A percentile compares a stretch with the other conserved stretches of the same genome.
Evolutionary conservation across 1,140 invertebrate species (phyloP).

Genomic region (Hesperophylax magnus): DNA sequence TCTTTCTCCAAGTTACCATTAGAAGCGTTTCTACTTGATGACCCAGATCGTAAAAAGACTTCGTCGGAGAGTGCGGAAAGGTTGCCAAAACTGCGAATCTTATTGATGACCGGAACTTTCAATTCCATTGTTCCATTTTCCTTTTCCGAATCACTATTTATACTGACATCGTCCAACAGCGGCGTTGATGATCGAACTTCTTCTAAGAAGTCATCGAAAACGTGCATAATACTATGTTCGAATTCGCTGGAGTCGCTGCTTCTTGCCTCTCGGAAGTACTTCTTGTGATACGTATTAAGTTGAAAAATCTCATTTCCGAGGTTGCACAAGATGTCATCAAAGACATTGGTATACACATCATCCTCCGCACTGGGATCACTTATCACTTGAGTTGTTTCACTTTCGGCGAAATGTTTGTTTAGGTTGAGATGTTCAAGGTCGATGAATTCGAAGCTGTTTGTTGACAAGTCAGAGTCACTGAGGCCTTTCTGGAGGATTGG

Average conservation of each 20-base stretch:
- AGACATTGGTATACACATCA: constrained; percentile 57
- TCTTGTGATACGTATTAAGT: constrained; percentile 66
- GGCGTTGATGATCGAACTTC: constrained; percentile 58
- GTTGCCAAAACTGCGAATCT: constrained; percentile 52
- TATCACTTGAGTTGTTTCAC: neutral
- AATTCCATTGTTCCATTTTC: constrained; percentile 50
- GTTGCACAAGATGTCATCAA: constrained; percentile 68
- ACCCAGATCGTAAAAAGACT: constrained; percentile 48
- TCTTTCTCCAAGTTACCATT: constrained; percentile 54
- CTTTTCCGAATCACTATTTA: neutral
- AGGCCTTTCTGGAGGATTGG: constrained; percentile 57
- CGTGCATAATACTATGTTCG: constrained; percentile 60
- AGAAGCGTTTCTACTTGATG: constrained; percentile 45
- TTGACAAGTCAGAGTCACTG: constrained; percentile 34
- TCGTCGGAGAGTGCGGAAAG: constrained; percentile 52
- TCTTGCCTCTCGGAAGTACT: constrained; percentile 60
- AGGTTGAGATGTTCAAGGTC: constrained; percentile 22
- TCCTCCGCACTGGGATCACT: constrained; percentile 5
- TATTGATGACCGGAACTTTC: constrained; percentile 51
- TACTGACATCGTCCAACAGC: constrained; percentile 40
- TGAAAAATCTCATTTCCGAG: constrained; percentile 68
- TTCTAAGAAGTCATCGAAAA: constrained; percentile 64
- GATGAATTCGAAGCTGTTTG: constrained; percentile 59
- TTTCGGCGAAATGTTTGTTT: neutral
- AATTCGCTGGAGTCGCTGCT: constrained; percentile 63